phyloP scores from a whole-genome alignment of 53 echinoderm and acorn worm species.

The Echinometra lucunter region DNA sequence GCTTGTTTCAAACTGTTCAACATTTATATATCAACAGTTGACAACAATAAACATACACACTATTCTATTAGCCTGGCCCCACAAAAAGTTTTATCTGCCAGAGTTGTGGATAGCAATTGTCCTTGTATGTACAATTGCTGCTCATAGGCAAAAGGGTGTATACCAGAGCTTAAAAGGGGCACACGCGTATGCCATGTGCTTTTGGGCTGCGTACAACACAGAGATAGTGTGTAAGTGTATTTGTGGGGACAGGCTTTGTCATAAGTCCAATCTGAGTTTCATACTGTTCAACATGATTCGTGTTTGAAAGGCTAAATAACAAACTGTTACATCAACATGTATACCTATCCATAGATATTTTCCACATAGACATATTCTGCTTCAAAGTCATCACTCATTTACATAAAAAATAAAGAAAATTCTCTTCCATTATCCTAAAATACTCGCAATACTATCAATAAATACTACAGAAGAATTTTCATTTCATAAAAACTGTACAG shows the following conservation, averaged over 20 bases:
- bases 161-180: neutral
- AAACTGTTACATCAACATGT: neutral
- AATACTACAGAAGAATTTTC: conserved; percentile 15
- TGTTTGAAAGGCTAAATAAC: conserved; percentile 7
- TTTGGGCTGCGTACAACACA: neutral
- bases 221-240: neutral
- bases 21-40: conserved; percentile 20
- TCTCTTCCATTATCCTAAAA: conserved; percentile 22
- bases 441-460: conserved; percentile 17
- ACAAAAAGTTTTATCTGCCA: neutral
- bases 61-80: neutral
- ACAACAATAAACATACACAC: conserved; percentile 13
- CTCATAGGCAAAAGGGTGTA: neutral
- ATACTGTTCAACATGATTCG: conserved; percentile 9
- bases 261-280: conserved; percentile 25
- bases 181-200: neutral
- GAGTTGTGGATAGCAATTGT: neutral
- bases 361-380: conserved; percentile 3
- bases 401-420: conserved; percentile 31
- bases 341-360: neutral
- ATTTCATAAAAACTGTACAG: conserved; percentile 39
- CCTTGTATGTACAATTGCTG: neutral
- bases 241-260: neutral
- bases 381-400: conserved; percentile 20
- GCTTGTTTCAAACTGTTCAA: conserved; percentile 48